These are phyloP conservation scores for Copidosoma floridanum DNA, from an alignment of 1,140 invertebrate species.

Conservation along the genomic window DNA sequence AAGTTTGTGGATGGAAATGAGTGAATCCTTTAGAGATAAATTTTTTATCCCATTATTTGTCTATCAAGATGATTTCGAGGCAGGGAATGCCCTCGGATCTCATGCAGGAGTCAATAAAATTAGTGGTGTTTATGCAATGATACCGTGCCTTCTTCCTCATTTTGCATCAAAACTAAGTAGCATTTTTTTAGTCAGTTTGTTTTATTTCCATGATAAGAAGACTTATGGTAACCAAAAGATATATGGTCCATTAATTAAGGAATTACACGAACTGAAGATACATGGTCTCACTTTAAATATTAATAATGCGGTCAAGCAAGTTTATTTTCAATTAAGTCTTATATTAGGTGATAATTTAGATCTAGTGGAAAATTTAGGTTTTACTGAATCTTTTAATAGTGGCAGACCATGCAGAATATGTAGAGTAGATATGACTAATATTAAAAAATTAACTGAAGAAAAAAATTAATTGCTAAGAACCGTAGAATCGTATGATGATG, in stretches of 20 bases:
- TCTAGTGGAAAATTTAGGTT: conserved; percentile 20
- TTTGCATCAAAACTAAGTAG: conserved; percentile 7
- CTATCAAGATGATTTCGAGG: conserved; percentile 17
- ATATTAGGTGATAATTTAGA: conserved; percentile 16
- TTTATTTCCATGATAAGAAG: conserved; percentile 12
- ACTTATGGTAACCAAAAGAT: background rate
- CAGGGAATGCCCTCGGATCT: conserved; percentile 17
- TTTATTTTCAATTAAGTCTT: conserved; percentile 18
- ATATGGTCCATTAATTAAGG: background rate
- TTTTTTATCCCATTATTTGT: conserved; percentile 7
- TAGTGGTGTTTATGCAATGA: conserved; percentile 4
- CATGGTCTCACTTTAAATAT: conserved; percentile 7
- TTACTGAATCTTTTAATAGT: conserved; percentile 5
- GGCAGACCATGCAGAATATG: conserved; percentile 21
- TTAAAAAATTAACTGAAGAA: conserved; percentile 10
- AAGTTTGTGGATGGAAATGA: background rate
- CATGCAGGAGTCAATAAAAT: conserved; percentile 29
- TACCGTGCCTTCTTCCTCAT: conserved; percentile 20
- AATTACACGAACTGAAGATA: conserved; percentile 18
- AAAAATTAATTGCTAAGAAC: conserved; percentile 8
- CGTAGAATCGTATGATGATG: conserved; percentile 10
- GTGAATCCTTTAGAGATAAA: background rate
- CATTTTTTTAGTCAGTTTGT: conserved; percentile 16
- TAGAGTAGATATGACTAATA: background rate
- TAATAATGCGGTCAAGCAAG: background rate